phyloP scores from a whole-genome alignment of 2,797 vertebrate genomes.

The Anisognathus igniventris region DNA sequence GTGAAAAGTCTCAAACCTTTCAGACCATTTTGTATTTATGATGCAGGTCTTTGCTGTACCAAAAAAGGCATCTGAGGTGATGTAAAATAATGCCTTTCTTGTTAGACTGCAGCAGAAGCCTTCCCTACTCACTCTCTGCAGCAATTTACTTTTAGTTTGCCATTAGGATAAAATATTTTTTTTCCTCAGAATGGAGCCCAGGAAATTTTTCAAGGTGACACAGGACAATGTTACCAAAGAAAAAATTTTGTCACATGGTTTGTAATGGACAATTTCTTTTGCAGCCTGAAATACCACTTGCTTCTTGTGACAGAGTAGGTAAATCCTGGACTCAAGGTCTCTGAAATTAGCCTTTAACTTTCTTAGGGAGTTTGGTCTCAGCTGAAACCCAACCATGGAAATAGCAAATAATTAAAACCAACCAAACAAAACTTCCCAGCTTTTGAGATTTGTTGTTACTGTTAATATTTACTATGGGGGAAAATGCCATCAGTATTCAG shows the following conservation, averaged over 20 bases:
- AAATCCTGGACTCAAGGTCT: background rate
- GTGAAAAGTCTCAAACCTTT: background rate
- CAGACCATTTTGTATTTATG: background rate
- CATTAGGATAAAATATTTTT: background rate
- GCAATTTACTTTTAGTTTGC: background rate
- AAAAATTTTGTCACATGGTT: background rate
- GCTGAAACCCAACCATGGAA: background rate
- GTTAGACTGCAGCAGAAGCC: background rate
- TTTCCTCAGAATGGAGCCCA: background rate
- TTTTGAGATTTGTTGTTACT: background rate
- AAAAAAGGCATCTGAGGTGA: background rate
- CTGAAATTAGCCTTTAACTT: background rate
- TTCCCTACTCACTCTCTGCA: background rate
- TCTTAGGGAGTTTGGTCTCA: background rate
- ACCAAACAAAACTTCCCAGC: background rate
- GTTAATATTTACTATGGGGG: fast-evolving
- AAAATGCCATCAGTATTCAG: background rate
- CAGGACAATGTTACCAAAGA: background rate
- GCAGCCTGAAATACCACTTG: background rate
- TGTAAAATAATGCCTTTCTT: background rate
- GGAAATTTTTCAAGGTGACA: background rate
- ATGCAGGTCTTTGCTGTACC: background rate
- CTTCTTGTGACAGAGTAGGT: background rate
- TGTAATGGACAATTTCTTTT: background rate
- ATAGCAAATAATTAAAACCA: background rate